Base-by-base conservation (phyloP, 2,888 invertebrate genomes). In the Mesochorus sp. region DNA sequence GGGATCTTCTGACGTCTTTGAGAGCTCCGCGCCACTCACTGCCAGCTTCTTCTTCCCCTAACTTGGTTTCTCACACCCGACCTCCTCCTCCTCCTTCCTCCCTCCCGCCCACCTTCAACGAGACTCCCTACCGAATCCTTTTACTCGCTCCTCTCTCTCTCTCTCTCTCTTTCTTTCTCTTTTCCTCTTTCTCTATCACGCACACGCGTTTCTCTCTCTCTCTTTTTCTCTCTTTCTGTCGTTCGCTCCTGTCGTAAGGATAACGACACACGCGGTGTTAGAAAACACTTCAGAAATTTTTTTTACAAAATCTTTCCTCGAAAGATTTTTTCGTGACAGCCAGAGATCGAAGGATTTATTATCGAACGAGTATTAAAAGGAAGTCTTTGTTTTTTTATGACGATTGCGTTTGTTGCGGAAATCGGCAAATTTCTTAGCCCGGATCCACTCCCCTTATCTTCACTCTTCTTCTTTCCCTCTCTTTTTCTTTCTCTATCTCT, bases 11-110 rank as follows among this genome's bases (percentile, higher is more conserved):
- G 78, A 79, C 79, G 74, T 74, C 72, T 73, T 74, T 76, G 67
- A n/a, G n/a, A 74, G 74, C 66, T 66, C 74, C 72, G 72, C 79
- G 72, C 72, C 76, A 64, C 72, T 70, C 79, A 79, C 79, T 71
- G 68, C 76, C 74, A 77, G 74, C 68, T 77, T 77, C 79, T 77
- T 80, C 74, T 80, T 81, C 81, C 79, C 79, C 73, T 76, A 76
- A 72, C 74, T 76, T 59, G 61, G 75, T 68, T 79, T 80, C 76
- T 79, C 78, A 47, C 62, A 75, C 67, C 75, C 75, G 34, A 57
- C 75, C 53, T 66, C 66, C 71, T 78, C 55, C 67, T 68, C 75
- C 53, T 66, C 66, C 71, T 78, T 49, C 67, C 72, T 55, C 80
- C 57, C 64, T 66, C 67, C 62, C 71, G 61, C 67, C 24, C 57